Evolutionary conservation across 1,140 invertebrate genomes (phyloP).

Genomic region (Drosophila varians): DNA sequence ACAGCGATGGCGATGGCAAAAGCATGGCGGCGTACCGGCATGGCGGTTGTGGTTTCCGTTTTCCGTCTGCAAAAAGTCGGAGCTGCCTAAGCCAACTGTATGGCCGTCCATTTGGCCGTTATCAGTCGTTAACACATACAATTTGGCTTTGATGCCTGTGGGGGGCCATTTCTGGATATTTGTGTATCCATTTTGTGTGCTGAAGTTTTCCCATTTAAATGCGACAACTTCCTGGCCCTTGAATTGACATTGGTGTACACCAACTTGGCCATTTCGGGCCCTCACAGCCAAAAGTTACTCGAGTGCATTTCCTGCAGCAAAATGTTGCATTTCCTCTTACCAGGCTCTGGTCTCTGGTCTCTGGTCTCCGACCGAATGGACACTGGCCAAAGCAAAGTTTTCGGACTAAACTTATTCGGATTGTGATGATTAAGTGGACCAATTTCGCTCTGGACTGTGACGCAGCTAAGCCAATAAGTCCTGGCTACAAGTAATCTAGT

Average conservation of each 20-base stretch:
- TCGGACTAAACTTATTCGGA: conserved; percentile 46
- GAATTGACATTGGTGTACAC: conserved; percentile 16
- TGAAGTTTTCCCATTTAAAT: conserved; percentile 71
- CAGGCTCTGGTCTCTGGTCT: conserved; percentile 13
- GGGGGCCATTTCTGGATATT: conserved; percentile 25
- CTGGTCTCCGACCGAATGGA: conserved; percentile 12
- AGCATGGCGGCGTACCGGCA: conserved; percentile 1
- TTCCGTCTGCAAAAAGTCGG: conserved; percentile 17
- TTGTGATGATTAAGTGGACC: conserved; percentile 57
- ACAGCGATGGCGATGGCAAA: conserved; percentile 32
- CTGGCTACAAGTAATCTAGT: conserved; percentile 14
- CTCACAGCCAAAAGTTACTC: conserved; percentile 48
- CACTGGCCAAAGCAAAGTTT: conserved; percentile 20
- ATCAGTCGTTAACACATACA: conserved; percentile 48
- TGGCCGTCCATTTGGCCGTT: conserved; percentile 36
- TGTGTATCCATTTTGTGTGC: conserved; percentile 45
- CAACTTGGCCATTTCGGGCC: background rate
- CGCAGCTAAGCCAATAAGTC: conserved; percentile 37
- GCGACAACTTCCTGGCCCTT: conserved; percentile 57
- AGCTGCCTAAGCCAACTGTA: conserved; percentile 23
- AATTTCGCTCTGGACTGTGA: conserved; percentile 19
- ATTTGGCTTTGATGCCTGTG: conserved; percentile 11
- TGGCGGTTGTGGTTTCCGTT: conserved; percentile 46
- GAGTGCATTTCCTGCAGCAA: conserved; percentile 63
- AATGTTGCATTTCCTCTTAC: conserved; percentile 68